These are phyloP conservation scores for Prenolepis imparis DNA, from an alignment of 2,888 invertebrate genomes.

Conservation along the genomic window DNA sequence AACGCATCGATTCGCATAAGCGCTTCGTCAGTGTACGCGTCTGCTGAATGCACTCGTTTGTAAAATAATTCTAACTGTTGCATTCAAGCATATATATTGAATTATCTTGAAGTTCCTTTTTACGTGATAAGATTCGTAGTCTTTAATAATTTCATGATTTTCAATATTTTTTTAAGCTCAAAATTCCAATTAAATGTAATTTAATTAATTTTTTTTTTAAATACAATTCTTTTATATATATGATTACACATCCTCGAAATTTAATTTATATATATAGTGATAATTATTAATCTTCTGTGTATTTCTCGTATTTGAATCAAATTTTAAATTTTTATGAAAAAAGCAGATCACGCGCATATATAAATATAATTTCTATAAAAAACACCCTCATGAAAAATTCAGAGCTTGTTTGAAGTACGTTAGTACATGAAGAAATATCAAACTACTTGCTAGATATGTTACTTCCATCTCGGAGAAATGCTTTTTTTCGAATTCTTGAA, in stretches of 20 bases:
- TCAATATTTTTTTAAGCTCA: neutral
- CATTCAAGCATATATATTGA: neutral
- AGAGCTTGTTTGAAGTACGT: neutral
- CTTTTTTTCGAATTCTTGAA: neutral
- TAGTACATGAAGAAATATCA: neutral
- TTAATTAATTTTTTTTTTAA: neutral
- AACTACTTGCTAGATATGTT: neutral
- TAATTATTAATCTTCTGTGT: neutral
- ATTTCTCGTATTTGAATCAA: neutral
- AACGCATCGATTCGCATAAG: slow-evolving; percentile 40
- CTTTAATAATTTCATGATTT: slow-evolving; percentile 17
- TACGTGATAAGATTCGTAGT: neutral
- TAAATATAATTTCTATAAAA: neutral
- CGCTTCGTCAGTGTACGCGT: neutral
- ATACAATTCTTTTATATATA: neutral
- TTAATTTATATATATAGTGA: neutral
- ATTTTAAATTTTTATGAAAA: neutral
- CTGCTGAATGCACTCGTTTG: neutral
- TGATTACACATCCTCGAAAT: neutral
- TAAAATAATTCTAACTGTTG: neutral
- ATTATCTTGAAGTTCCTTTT: neutral
- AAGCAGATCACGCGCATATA: neutral
- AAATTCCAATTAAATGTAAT: neutral
- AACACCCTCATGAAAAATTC: neutral
- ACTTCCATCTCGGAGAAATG: neutral